Evolutionary conservation across 2,888 invertebrate species (phyloP).

Genomic region (Ptilodon capucinus): DNA sequence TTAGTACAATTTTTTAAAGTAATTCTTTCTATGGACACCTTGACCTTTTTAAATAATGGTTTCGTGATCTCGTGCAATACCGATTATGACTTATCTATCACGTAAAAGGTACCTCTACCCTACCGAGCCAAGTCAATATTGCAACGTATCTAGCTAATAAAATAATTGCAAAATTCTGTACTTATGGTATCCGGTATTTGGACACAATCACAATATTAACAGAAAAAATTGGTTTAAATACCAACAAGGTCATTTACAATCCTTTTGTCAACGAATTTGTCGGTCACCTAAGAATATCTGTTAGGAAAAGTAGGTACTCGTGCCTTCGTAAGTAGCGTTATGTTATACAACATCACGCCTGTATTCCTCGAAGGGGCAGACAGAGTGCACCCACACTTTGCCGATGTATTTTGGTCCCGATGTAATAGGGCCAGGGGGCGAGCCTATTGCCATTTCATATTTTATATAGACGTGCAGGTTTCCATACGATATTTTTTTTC

Average conservation of each 20-base stretch:
- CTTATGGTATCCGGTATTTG: slow-evolving; percentile 25
- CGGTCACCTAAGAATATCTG: slow-evolving; percentile 1
- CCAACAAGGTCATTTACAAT: slow-evolving; percentile 38
- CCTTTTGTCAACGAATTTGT: slow-evolving; percentile 17
- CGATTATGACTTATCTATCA: slow-evolving; percentile 2
- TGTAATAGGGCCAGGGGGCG: too few species aligned
- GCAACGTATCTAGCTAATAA: slow-evolving; percentile 11
- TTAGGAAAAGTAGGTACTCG: background rate
- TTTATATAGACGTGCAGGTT: too few species aligned
- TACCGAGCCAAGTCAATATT: background rate
- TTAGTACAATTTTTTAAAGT: too few species aligned
- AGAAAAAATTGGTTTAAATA: slow-evolving; percentile 35
- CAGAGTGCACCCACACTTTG: too few species aligned
- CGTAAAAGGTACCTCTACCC: background rate
- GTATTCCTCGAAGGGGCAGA: too few species aligned
- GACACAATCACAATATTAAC: slow-evolving; percentile 26
- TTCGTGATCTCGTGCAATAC: slow-evolving; percentile 30
- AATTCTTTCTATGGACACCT: slow-evolving; percentile 6
- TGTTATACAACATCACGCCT: too few species aligned
- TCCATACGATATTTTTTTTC: too few species aligned
- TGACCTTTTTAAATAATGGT: slow-evolving; percentile 24
- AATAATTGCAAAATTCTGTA: slow-evolving; percentile 19
- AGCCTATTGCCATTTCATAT: too few species aligned
- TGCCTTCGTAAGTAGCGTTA: too few species aligned
- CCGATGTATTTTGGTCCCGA: too few species aligned